Evolutionary conservation across 2,888 invertebrate genomes (phyloP).

Genomic region (Ariolimax columbianus): DNA sequence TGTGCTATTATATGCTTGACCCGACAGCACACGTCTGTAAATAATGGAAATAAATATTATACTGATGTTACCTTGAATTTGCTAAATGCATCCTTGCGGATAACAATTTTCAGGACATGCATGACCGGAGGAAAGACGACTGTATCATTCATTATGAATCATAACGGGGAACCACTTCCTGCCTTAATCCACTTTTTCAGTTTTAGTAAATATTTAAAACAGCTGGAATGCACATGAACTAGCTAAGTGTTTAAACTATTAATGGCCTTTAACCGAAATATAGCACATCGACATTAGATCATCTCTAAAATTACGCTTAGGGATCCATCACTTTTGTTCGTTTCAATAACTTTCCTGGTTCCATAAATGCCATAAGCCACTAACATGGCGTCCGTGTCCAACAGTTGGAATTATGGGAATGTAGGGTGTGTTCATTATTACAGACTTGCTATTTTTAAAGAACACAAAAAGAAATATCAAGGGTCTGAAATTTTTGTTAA

Average conservation of each 20-base stretch:
- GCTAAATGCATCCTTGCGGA: background rate
- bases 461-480: background rate
- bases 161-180: conserved; percentile 36
- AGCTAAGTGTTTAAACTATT: background rate
- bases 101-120: background rate
- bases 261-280: background rate
- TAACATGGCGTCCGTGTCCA: conserved; percentile 57
- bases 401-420: conserved; percentile 58
- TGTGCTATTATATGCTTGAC: background rate
- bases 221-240: background rate
- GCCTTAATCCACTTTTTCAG: background rate
- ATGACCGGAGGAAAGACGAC: conserved; percentile 9
- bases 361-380: conserved; percentile 51
- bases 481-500: background rate
- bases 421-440: conserved; percentile 38
- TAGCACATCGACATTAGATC: background rate
- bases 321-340: conserved; percentile 25
- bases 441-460: background rate
- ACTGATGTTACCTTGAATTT: background rate
- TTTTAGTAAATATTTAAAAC: background rate
- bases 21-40: background rate
- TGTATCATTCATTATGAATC: conserved; percentile 33
- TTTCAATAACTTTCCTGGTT: conserved; percentile 52
- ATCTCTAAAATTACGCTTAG: background rate
- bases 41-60: background rate